Base-by-base conservation (phyloP, 2,113 vertebrate species). In the Malaclemys terrapin region DNA sequence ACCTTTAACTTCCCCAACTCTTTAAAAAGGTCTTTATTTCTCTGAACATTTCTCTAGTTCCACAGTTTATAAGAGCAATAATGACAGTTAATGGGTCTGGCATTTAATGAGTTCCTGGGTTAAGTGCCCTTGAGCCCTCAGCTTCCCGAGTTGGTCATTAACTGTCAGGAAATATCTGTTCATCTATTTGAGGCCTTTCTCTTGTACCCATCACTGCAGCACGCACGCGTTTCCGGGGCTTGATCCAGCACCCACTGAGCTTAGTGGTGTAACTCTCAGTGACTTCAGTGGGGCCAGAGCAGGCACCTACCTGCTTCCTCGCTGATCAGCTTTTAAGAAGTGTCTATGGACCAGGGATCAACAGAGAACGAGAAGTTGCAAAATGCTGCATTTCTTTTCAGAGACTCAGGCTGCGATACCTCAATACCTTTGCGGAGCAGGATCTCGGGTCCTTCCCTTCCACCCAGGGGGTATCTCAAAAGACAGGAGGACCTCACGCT, bases 91-190 rank as follows among this genome's bases (percentile, higher is more conserved):
- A 79, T 27, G 5, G 89, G 50, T 54, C 91, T 95, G 95, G 89
- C 92, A 94, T 94, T 96, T 91, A 79, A 91, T 29, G 76, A 91
- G 50, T 1, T 87, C 88, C 69, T 90, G 42, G 22, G 50, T 19
- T 53, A 93, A 93, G 89, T 92, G 89, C 88, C 94, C 92, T 93
- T 52, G 81, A 96, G 89, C 53, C 83, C 91, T 96, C 84, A 2
- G 89, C 90, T 91, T 80, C 92, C 24, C 62, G 86, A 92, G 85
- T 85, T 89, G 92, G 65, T 93, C 85, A 57, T 85, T 95, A 83
- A 13, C 79, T 93, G 92, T 90, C 95, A 95, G 86, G n/a, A 91
- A 93, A 96, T 14, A 97, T 95, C 86, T 79, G 86, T 57, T 96
- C 93, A 90, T 75, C 76, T 84, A 4, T 91, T 95, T 94, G 49